Conservation (phyloP, 2,113 vertebrate genomes). For the Orientallactaga bullata region DNA sequence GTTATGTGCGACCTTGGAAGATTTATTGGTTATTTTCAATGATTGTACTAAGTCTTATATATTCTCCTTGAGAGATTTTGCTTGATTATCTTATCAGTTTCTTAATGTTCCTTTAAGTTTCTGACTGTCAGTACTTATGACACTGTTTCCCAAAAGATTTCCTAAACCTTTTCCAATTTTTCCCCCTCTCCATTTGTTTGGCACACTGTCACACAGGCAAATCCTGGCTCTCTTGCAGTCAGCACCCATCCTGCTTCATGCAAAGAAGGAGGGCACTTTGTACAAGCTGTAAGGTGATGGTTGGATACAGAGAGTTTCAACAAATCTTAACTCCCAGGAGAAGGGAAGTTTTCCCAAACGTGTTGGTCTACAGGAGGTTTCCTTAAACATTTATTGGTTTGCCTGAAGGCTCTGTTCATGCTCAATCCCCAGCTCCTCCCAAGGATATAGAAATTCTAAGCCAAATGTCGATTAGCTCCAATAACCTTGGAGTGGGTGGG, state of each 20-base stretch:
- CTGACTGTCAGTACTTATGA: conserved; percentile 23
- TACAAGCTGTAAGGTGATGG: background rate
- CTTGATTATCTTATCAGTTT: background rate
- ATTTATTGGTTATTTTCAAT: conserved; percentile 26
- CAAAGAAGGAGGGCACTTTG: background rate
- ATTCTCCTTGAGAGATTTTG: conserved; percentile 33
- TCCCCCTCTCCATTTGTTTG: background rate
- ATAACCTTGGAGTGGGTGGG: background rate
- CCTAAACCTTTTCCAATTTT: conserved; percentile 21
- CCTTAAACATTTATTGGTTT: conserved; percentile 28
- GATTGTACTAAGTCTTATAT: background rate
- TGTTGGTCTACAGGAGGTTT: background rate
- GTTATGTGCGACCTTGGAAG: background rate
- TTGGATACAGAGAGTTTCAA: background rate
- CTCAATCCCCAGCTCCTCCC: background rate
- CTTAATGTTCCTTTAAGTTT: conserved; percentile 15
- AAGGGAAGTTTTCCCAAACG: background rate
- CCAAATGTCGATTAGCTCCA: background rate
- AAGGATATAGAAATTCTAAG: background rate
- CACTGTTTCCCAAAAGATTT: background rate
- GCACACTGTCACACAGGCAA: background rate
- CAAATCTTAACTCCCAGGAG: background rate
- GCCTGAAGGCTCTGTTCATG: background rate
- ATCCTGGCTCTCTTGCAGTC: background rate
- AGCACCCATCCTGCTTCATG: background rate